Evolutionary conservation across 2,888 invertebrate genomes (phyloP), one percentile per base, ranked within the genome.

Genomic region (Drosophila siamana): DNA sequence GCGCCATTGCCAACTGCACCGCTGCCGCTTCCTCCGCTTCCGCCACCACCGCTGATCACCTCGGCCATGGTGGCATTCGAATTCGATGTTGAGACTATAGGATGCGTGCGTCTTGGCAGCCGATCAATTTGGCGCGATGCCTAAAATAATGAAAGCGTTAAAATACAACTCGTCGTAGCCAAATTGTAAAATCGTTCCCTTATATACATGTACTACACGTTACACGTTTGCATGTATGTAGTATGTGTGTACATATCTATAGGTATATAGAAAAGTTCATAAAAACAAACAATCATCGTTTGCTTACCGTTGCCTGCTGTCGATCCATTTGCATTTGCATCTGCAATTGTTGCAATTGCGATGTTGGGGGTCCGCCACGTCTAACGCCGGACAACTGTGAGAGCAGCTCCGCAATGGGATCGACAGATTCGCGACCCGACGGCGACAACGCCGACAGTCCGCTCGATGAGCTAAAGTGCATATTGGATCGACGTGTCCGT

Each of bases 301-400:
- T 73, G 89, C 91, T 88, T 79, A 94, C 94, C 89, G 94, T 95
- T 85, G 96, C 97, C 94, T 98, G 96, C 93, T 98, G 96, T 88
- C 97, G 94, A 92, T 97, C 97, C 74, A 97, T 94, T 92, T 98
- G 98, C 91, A 97, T 93, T 93, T 98, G 98, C 97, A 98, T 98
- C 93, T 98, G 98, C 88, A 98, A 93, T 92, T 98, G 98, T 92
- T 98, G 98, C 91, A 98, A 93, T 92, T 97, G 97, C 83, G 96
- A 95, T 82, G 96, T 96, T 86, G 86, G 94, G 92, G 93, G 94
- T 89, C 93, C 93, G 80, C 92, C 93, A 73, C 93, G 95, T 89
- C 98, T 94, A 80, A 98, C 98, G 88, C 98, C 98, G 52, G 98
- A 98, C 92, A 99, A 94, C 93, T 98, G 98, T 65, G 98, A 98